Base-by-base conservation (phyloP, 2,797 vertebrate genomes). In the Intellagama lesueurii region DNA sequence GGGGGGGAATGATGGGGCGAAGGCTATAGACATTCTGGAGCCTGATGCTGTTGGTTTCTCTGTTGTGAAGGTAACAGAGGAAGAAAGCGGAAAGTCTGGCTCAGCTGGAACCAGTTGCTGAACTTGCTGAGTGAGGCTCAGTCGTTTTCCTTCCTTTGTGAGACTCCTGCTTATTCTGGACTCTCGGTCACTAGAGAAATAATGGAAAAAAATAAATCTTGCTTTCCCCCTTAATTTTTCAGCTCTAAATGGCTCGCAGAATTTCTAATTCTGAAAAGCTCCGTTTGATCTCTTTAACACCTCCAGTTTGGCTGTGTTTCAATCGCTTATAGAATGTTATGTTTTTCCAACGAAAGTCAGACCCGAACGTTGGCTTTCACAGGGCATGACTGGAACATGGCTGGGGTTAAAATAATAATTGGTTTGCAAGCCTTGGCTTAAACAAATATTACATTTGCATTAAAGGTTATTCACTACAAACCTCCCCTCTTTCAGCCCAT, bases 391-490 rank as follows among this genome's bases (percentile, higher is more conserved):
- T 86, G 24, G 85, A 91, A 91, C 85, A 72, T 49, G 0, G 52
- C 79, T 91, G 22, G 47, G 75, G 22, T 90, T 88, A 92, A 94
- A 47, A 88, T 68, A 94, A 93, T 66, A 92, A 32, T 49, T 93
- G 66, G 40, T 88, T 95, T 91, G n/a, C 44, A 90, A 77, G 49
- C 82, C 44, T 89, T 85, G 91, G 35, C 70, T 93, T 69, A 94
- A 95, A 76, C 3, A 94, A 94, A 93, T 91, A 90, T 5, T 89
- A 3, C 22, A 90, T 87, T 86, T 93, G 81, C 56, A 73, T 89
- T 85, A 86, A 86, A 80, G 1, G 17, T 88, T 92, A 92, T 93
- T 93, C 19, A 0, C 12, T 85, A 32, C 56, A 9, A 78, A 64
- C 85, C 64, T 92, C 92, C 82, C n/a, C 32, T 80, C 78, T 28